Conservation (phyloP, 53 echinoderm and acorn worm species). For the Holothuria scabra region DNA sequence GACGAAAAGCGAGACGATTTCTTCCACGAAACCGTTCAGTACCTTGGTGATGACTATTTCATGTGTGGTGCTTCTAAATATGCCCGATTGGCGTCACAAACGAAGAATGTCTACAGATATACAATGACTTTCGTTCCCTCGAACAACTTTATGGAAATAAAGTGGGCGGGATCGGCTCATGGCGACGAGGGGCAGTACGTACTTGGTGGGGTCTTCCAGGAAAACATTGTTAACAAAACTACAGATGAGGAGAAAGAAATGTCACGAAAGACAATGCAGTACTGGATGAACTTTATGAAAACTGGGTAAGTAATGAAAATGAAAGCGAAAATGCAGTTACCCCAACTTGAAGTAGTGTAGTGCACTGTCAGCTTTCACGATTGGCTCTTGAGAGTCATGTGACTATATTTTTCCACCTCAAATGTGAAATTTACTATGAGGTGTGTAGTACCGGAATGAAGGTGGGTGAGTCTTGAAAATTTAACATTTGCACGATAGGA, state of each 20-base stretch:
- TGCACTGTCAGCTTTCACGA: too few species aligned
- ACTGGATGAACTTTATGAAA: conserved; percentile 9
- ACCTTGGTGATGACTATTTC: not conserved
- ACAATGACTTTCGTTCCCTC: too few species aligned
- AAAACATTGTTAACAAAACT: not conserved
- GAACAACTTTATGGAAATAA: not conserved
- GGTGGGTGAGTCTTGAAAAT: too few species aligned
- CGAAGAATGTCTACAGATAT: conserved; percentile 11
- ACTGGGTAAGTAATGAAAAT: too few species aligned
- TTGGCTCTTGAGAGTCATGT: too few species aligned
- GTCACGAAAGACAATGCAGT: conserved; percentile 1
- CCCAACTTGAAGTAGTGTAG: too few species aligned
- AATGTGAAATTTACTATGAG: too few species aligned
- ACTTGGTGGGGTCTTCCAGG: not conserved
- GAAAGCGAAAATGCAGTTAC: too few species aligned
- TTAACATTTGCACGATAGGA: too few species aligned
- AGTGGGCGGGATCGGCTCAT: conserved; percentile 27
- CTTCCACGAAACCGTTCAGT: not conserved
- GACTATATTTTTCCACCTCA: too few species aligned
- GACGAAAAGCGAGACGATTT: conserved; percentile 11
- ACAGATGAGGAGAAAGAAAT: conserved; percentile 25
- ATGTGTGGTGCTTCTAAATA: conserved; percentile 11
- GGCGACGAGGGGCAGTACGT: conserved; percentile 10
- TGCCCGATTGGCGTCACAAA: not conserved
- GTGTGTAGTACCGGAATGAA: too few species aligned